These are phyloP conservation scores for Synchiropus splendidus DNA, from an alignment of 2,113 vertebrate species.

Conservation along the genomic window DNA sequence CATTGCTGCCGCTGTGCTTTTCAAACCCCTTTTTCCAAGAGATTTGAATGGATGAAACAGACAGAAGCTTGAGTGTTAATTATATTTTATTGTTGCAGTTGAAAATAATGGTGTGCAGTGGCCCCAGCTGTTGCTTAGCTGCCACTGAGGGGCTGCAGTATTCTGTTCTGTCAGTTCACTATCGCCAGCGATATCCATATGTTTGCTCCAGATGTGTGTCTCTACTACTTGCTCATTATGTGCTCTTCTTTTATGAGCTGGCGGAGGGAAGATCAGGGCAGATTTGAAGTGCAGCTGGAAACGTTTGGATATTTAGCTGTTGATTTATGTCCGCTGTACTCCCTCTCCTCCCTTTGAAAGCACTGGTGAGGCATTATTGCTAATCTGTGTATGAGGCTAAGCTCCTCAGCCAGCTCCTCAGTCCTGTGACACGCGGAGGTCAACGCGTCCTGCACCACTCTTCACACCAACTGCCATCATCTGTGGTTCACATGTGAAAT, in stretches of 20 bases:
- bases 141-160: conserved; percentile 28
- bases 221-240: conserved; percentile 44
- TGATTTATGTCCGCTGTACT: conserved; percentile 28
- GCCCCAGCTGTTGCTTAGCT: conserved; percentile 48
- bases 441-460: too few species aligned
- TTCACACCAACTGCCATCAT: background rate
- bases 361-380: too few species aligned
- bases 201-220: conserved; percentile 49
- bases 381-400: background rate
- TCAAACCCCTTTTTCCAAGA: too few species aligned
- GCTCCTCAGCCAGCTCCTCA: too few species aligned
- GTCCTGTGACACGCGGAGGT: too few species aligned
- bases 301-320: conserved; percentile 37
- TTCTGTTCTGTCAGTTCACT: conserved; percentile 36
- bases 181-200: conserved; percentile 42
- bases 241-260: conserved; percentile 31
- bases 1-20: too few species aligned
- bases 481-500: conserved; percentile 2
- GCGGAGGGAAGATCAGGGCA: conserved; percentile 30
- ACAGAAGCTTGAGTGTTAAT: too few species aligned
- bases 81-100: conserved; percentile 10
- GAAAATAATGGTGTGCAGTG: conserved; percentile 39
- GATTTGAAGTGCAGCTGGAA: conserved; percentile 35
- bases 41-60: too few species aligned
- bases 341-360: conserved; percentile 3